phyloP scores from a whole-genome alignment of 2,113 vertebrate species.

The Pandion haliaetus region DNA sequence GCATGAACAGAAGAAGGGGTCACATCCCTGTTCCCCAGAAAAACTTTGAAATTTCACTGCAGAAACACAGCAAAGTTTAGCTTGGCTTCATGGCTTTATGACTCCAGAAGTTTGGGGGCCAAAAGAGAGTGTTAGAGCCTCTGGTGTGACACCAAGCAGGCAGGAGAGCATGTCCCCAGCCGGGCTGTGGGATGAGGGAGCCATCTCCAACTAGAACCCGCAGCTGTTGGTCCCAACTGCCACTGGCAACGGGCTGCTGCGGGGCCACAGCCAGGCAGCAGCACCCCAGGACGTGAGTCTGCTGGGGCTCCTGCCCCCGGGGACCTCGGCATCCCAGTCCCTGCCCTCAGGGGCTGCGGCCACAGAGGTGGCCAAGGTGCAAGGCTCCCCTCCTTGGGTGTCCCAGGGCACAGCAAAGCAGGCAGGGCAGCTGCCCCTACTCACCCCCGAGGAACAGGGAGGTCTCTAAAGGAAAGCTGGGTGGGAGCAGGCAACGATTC shows the following conservation, averaged over 20 bases:
- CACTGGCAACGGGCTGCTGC: fast-evolving
- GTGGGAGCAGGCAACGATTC: neutral
- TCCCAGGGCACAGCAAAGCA: neutral
- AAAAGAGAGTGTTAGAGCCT: neutral
- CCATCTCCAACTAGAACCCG: neutral
- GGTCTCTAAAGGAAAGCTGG: neutral
- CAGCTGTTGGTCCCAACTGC: neutral
- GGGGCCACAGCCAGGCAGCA: neutral
- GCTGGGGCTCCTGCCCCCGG: neutral
- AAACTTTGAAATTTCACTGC: neutral
- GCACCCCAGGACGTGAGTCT: fast-evolving
- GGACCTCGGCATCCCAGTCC: fast-evolving
- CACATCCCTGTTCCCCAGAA: neutral
- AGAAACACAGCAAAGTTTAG: neutral
- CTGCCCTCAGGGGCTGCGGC: neutral
- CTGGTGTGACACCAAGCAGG: neutral
- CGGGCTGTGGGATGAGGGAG: neutral
- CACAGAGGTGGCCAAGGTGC: fast-evolving
- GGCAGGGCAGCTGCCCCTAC: neutral
- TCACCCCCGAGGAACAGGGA: fast-evolving
- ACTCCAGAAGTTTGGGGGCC: neutral
- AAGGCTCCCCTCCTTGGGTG: neutral
- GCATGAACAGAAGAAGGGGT: neutral
- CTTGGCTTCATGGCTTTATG: neutral
- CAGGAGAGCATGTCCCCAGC: fast-evolving